These are phyloP conservation scores for Chionodraco myersi DNA, from an alignment of 2,113 vertebrate genomes.

Conservation along the genomic window DNA sequence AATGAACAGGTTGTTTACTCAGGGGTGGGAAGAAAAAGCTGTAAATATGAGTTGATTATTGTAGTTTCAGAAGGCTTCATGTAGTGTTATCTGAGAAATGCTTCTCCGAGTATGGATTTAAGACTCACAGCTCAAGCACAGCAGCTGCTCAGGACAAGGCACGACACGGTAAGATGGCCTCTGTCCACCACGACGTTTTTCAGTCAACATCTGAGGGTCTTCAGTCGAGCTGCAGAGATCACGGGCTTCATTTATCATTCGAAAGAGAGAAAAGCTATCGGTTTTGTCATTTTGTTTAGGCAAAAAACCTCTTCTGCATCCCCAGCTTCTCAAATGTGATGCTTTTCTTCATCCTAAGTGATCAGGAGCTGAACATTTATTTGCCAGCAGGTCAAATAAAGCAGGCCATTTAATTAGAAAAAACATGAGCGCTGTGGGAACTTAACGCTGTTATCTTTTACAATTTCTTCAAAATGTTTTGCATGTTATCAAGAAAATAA, in stretches of 20 bases:
- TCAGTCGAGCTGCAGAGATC: not conserved
- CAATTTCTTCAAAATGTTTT: too few relatives aligned
- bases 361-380: too few relatives aligned
- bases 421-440: not conserved
- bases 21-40: conserved; percentile 7
- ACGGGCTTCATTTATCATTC: not conserved
- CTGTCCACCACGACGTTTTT: conserved; percentile 7
- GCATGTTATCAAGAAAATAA: not conserved
- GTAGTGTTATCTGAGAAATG: conserved; percentile 28
- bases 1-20: not conserved
- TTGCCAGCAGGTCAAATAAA: not conserved
- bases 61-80: conserved; percentile 27
- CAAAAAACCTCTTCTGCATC: not conserved
- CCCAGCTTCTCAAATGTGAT: not conserved
- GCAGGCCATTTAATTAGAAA: not conserved
- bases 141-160: conserved; percentile 36
- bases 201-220: not conserved
- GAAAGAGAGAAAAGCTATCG: too few relatives aligned
- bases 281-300: not conserved
- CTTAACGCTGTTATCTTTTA: too few relatives aligned
- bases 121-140: conserved; percentile 3
- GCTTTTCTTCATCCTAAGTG: not conserved
- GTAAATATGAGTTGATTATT: not conserved
- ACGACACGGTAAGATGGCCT: conserved; percentile 3
- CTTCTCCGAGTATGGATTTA: not conserved